Percentiles rank a stretch among this genome's conserved stretches.
phyloP scores from a whole-genome alignment of 2,888 invertebrate genomes.

The Acrobasis suavella region DNA sequence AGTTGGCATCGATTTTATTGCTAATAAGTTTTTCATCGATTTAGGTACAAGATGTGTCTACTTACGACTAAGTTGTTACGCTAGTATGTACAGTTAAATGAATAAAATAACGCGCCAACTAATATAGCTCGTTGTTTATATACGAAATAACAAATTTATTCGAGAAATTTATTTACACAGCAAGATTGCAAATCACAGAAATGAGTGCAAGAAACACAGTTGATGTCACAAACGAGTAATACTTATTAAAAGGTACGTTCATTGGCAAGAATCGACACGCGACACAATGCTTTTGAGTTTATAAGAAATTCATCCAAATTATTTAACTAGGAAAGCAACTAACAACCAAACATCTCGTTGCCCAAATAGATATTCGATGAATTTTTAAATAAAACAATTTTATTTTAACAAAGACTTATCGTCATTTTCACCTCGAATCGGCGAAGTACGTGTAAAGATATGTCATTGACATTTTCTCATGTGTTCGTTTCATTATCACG shows the following conservation, averaged over 20 bases:
- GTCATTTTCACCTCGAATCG: neutral
- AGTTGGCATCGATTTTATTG: slow-evolving; percentile 79
- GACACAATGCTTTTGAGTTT: slow-evolving; percentile 2
- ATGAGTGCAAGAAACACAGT: slow-evolving; percentile 61
- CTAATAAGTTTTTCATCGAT: slow-evolving; percentile 71
- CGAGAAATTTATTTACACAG: slow-evolving; percentile 76
- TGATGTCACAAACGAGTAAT: slow-evolving; percentile 36
- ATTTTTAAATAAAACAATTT: slow-evolving; percentile 7
- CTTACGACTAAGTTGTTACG: slow-evolving; percentile 64
- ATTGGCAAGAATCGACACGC: slow-evolving; percentile 57
- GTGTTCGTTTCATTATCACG: slow-evolving; percentile 56
- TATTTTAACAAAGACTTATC: neutral
- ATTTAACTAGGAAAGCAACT: slow-evolving; percentile 7
- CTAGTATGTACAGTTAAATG: slow-evolving; percentile 78
- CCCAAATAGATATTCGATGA: slow-evolving; percentile 8
- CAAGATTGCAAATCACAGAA: slow-evolving; percentile 78
- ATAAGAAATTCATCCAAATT: slow-evolving; percentile 6
- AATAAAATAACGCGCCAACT: slow-evolving; percentile 65
- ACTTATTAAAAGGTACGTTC: slow-evolving; percentile 47
- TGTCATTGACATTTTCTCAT: slow-evolving; percentile 55
- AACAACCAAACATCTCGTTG: slow-evolving; percentile 9
- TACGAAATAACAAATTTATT: slow-evolving; percentile 79
- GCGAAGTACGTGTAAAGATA: slow-evolving; percentile 50
- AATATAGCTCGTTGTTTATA: slow-evolving; percentile 66
- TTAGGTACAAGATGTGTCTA: slow-evolving; percentile 78